Conservation (phyloP, 2,888 invertebrate species). For the Lasioglossum oenotherae region DNA sequence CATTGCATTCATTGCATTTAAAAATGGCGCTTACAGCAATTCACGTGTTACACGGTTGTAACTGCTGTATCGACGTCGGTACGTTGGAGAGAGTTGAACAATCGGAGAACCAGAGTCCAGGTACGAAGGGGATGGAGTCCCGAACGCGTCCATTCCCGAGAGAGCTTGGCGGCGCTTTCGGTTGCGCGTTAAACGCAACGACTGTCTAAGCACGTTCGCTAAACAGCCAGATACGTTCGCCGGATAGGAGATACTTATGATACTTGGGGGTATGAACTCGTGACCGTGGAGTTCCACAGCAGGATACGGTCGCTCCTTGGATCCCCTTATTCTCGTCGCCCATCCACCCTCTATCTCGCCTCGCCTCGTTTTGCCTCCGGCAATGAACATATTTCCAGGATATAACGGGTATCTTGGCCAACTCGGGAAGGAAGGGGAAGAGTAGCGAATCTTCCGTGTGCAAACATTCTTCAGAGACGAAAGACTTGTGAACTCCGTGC, state of each 20-base stretch:
- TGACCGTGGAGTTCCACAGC: slow-evolving; percentile 68
- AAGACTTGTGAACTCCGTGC: neutral
- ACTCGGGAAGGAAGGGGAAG: slow-evolving; percentile 7
- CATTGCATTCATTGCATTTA: too few relatives aligned
- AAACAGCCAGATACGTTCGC: slow-evolving; percentile 76
- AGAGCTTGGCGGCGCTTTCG: neutral
- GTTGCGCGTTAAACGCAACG: neutral
- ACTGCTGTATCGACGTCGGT: too few relatives aligned
- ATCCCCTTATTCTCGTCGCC: slow-evolving; percentile 2
- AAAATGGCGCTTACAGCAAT: too few relatives aligned
- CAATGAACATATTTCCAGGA: slow-evolving; percentile 54
- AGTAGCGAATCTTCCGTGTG: slow-evolving; percentile 27
- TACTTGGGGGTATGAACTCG: slow-evolving; percentile 74
- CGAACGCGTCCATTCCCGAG: neutral
- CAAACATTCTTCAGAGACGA: slow-evolving; percentile 5
- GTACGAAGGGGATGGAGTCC: neutral
- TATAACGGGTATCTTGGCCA: slow-evolving; percentile 58
- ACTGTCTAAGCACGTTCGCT: slow-evolving; percentile 76
- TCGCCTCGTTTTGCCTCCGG: slow-evolving; percentile 32
- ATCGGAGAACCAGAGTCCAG: neutral
- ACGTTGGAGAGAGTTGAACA: too few relatives aligned
- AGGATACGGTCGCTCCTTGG: slow-evolving; percentile 57
- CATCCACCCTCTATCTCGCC: slow-evolving; percentile 25
- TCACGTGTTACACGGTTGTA: too few relatives aligned
- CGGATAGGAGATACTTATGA: slow-evolving; percentile 76